Base-by-base conservation (phyloP, 2,797 vertebrate species). In the Sebastolobus altivelis region DNA sequence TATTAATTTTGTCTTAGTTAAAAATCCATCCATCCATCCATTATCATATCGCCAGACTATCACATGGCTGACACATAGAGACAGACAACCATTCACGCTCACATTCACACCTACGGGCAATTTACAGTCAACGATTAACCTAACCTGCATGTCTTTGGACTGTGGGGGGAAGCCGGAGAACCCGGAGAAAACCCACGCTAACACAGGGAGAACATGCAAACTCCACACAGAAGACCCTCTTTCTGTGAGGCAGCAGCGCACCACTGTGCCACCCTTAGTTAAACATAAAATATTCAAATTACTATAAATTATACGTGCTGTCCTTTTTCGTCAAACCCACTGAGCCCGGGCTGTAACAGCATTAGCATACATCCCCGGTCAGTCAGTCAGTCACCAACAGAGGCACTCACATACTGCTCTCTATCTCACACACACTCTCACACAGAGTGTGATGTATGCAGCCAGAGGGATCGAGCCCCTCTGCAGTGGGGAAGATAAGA, bases 401-500 rank as follows among this genome's bases (percentile, higher is more conserved):
- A 72, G 31, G 33, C 61, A 22, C 54, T 61, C 77, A 56, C 56
- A 54, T 27, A 38, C 40, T 68, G 70, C 27, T 12, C 73, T 37
- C 35, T 62, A 38, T 67, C 73, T 63, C 72, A 14, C 61, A 20
- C 74, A 66, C 76, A 76, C 59, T 35, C 56, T 29, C 68, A 80
- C 63, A 72, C 52, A 67, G 12, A 46, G 59, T 38, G 67, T 85
- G 89, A 87, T 87, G 81, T 86, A 87, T 87, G 83, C 79, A 75
- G 84, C 88, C 86, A 84, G 74, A 87, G 89, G 88, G 86, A 79
- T 83, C 9, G 35, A 80, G 84, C 66, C 86, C 80, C 87, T 92
- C 88, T 92, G 91, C 85, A 89, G 81, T 69, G 76, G 59, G 77
- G 79, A 35, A 92, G 92, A 93, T 92, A 92, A 92, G 91, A 85